Conservation (phyloP, 2,888 invertebrate genomes). For the Carpatolechia fugitivella region DNA sequence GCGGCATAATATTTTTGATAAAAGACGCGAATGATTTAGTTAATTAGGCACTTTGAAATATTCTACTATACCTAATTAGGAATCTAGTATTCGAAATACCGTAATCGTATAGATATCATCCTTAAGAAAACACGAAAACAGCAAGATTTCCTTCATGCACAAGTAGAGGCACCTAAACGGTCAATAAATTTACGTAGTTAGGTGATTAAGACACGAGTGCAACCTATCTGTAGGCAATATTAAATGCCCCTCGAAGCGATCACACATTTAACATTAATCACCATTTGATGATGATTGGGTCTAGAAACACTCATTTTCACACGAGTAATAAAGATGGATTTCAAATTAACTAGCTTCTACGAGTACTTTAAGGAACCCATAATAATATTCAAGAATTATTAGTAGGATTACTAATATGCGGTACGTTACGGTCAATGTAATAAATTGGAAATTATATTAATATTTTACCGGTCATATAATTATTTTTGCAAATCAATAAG, state of each 20-base stretch:
- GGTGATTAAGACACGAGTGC: neutral
- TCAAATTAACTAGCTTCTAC: neutral
- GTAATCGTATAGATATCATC: too few relatives aligned
- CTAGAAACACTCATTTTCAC: conserved; percentile 2
- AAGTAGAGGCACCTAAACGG: too few relatives aligned
- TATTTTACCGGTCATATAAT: too few relatives aligned
- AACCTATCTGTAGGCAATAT: neutral
- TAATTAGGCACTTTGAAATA: neutral
- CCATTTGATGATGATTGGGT: conserved; percentile 10
- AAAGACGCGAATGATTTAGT: neutral
- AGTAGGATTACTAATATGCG: too few relatives aligned
- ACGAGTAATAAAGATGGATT: neutral
- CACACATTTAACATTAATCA: conserved; percentile 2
- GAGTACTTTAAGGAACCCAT: too few relatives aligned
- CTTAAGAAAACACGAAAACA: too few relatives aligned
- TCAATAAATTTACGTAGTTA: neutral
- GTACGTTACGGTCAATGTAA: too few relatives aligned
- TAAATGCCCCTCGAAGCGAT: neutral
- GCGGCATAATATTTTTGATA: neutral
- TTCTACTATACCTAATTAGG: neutral
- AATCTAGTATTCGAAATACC: neutral
- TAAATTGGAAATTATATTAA: too few relatives aligned
- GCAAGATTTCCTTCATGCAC: too few relatives aligned
- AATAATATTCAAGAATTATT: too few relatives aligned
- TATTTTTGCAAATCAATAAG: too few relatives aligned